Evolutionary conservation across 2,888 invertebrate species (phyloP), one percentile per base, ranked within the genome.

Genomic region (Norana najaformis): DNA sequence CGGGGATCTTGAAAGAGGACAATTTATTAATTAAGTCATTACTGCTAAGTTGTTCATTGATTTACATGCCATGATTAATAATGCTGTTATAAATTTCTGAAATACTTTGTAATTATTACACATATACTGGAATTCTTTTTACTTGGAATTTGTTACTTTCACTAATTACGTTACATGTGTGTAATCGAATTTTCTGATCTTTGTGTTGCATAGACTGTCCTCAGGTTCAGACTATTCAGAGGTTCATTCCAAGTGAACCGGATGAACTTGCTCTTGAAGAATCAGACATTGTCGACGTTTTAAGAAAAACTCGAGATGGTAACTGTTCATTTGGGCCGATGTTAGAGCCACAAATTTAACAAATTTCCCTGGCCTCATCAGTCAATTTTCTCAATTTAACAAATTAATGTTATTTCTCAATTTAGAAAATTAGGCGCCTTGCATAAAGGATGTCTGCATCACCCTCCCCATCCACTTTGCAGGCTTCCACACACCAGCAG

Each of bases 301-400:
- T 97, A 83, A 96, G 97, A 94, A 99, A 99, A 96, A 97, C 98
- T 95, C 96, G 96, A 91, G 98, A 99, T 95, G 99, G 98, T 98
- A 94, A 95, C 92, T 20, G 37, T 23, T 18, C 39, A 53, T 89
- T 41, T 69, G 30, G 69, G 69, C n/a, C 30, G n/a, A 8, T 69
- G 30, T n/a, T 30, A 69, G 11, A 69, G 69, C 30, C n/a, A 69
- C n/a, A 13, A 69, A n/a, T 69, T 69, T n/a, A 8, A n/a, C 69
- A 47, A 47, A 23, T n/a, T n/a, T 0, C 69, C 18, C 41, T 41
- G 13, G 16, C n/a, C 69, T 69, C n/a, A 8, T 69, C 69, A n/a
- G n/a, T n/a, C 30, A 69, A 69, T 13, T 69, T 69, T n/a, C 69
- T 69, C 69, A 69, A 8, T 69, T 69, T 69, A 69, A 69, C 30